Percentiles rank a stretch among this genome's conserved stretches.
These are phyloP conservation scores for Myiozetetes cayanensis DNA, from an alignment of 2,113 vertebrate genomes.

Conservation along the genomic window DNA sequence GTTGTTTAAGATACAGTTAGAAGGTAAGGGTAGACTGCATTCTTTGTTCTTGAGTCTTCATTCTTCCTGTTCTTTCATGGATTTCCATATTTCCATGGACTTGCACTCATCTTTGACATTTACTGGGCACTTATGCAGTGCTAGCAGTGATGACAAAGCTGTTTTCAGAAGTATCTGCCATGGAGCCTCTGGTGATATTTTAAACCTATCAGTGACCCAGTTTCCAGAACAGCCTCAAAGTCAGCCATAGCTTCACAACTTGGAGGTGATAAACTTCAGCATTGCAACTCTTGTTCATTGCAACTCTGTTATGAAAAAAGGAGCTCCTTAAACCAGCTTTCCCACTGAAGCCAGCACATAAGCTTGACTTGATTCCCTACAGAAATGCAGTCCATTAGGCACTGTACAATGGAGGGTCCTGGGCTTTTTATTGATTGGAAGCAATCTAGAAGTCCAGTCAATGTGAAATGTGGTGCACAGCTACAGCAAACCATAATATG, in stretches of 20 bases:
- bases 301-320: not conserved
- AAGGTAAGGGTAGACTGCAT: not conserved
- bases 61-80: not conserved
- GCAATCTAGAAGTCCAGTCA: not conserved
- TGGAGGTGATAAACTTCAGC: not conserved
- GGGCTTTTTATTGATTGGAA: not conserved
- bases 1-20: not conserved
- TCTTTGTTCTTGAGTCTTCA: not conserved
- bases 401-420: not conserved
- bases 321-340: not conserved
- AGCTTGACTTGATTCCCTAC: not conserved
- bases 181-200: not conserved
- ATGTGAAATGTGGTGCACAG: not conserved
- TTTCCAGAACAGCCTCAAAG: not conserved
- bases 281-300: not conserved
- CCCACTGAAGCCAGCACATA: not conserved
- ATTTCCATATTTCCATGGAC: not conserved
- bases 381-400: not conserved
- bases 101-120: not conserved
- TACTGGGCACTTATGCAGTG: not conserved
- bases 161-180: not conserved
- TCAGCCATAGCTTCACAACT: not conserved
- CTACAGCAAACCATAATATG: not conserved
- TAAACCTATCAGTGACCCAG: not conserved
- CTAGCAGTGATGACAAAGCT: not conserved